phyloP scores from a whole-genome alignment of 1,140 invertebrate genomes.

The Myzus persicae region DNA sequence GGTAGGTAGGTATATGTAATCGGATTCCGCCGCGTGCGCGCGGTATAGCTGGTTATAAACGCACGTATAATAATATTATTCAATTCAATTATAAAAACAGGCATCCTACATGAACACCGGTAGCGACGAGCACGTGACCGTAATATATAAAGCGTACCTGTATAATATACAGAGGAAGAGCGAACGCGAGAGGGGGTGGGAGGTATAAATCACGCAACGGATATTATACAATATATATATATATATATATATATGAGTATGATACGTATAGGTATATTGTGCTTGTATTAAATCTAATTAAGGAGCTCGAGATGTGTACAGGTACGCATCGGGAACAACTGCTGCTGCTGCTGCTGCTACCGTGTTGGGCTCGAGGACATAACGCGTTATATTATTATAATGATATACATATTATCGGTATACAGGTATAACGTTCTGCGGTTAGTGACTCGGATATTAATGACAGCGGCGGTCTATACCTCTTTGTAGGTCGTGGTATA shows the following conservation, averaged over 20 bases:
- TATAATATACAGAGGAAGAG: neutral
- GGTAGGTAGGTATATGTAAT: neutral
- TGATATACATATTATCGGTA: neutral
- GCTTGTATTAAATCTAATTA: slow-evolving; percentile 47
- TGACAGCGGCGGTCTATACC: neutral
- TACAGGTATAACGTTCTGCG: neutral
- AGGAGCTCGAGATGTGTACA: neutral
- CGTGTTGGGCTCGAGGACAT: slow-evolving; percentile 50
- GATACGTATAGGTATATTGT: neutral
- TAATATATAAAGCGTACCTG: neutral
- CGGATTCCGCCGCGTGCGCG: neutral
- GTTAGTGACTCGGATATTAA: neutral
- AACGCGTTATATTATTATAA: neutral
- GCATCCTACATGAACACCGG: slow-evolving; percentile 27
- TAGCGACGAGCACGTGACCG: slow-evolving; percentile 32
- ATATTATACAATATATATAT: neutral
- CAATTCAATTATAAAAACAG: slow-evolving; percentile 1
- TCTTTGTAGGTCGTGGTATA: neutral
- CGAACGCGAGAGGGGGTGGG: neutral
- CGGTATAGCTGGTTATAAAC: neutral
- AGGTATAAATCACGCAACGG: slow-evolving; percentile 48
- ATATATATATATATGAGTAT: neutral
- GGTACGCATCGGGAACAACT: neutral
- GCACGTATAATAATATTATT: neutral
- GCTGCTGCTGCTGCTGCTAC: neutral